Evolutionary conservation across 2,888 invertebrate genomes (phyloP), one percentile per base, ranked within the genome.

Genomic region (Loripinus fragilis): DNA sequence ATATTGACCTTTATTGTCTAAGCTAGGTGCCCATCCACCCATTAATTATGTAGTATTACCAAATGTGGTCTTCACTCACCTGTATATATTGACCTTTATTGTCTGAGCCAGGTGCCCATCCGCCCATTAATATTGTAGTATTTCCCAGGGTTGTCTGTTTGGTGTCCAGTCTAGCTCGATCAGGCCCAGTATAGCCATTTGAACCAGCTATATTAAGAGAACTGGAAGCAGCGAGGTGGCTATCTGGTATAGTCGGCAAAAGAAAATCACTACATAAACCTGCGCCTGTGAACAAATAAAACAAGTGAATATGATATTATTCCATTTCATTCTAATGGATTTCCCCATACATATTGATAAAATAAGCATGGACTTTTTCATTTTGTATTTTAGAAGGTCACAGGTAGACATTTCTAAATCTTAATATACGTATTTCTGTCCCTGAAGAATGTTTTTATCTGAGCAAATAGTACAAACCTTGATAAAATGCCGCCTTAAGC

Each of bases 21-120:
- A 42, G 2, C 71, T 38, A 2, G 85, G 83, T 0, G 83, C 74
- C 85, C 85, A 85, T 5, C 74, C 81, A 2, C 85, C 85, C 65
- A 76, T 74, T 3, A 80, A 69, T 2, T 72, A 48, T 12, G 80
- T 81, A 1, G 83, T 83, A 76, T 85, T 81, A 12, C 52, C 55
- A 20, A 80, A 41, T 10, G 69, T 50, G 5, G 28, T n/a, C 38
- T 38, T 8, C 38, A 38, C 2, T 30, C 69, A 81, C 85, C 80
- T 85, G 83, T 55, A 85, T 71, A 42, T 85, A 81, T 48, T 83
- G 73, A 12, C 76, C 76, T 23, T 41, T 42, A 10, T 48, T 69
- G 65, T 83, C 79, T 20, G 52, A 42, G 2, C 71, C 45, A 2
- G 85, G 83, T 0, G 83, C 74, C 85, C 85, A 85, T 5, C 74